A percentile compares a stretch with the other conserved stretches of the same genome.
Conservation (phyloP, 2,113 vertebrate genomes). For the Acanthochromis polyacanthus region DNA sequence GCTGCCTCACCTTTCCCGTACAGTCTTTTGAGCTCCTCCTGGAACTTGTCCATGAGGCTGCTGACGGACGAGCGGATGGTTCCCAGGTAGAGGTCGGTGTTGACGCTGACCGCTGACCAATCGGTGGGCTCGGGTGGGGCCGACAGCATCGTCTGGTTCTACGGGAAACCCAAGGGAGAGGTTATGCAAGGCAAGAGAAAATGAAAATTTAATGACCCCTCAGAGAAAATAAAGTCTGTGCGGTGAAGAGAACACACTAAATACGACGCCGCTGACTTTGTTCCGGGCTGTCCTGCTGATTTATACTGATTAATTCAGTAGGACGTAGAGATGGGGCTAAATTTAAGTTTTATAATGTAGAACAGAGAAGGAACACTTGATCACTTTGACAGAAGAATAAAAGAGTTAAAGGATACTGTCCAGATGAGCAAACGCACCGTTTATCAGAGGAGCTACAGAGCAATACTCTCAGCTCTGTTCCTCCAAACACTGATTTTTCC, state of each 20-base stretch:
- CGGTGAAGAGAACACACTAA: neutral
- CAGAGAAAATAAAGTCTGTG: neutral
- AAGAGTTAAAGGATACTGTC: neutral
- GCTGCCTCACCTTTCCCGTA: slow-evolving; percentile 79
- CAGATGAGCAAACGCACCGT: neutral
- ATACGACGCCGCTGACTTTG: neutral
- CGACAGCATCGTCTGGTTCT: slow-evolving; percentile 69
- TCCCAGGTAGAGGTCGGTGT: slow-evolving; percentile 82
- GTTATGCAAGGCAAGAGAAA: neutral
- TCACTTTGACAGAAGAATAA: too few species aligned
- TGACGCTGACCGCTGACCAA: slow-evolving; percentile 81
- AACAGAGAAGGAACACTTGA: too few species aligned
- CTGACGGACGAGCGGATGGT: slow-evolving; percentile 81
- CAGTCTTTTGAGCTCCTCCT: slow-evolving; percentile 81
- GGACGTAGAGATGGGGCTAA: too few species aligned
- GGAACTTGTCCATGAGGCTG: slow-evolving; percentile 77
- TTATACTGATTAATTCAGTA: too few species aligned
- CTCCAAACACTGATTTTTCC: neutral
- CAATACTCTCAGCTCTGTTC: neutral
- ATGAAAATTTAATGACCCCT: slow-evolving; percentile 2
- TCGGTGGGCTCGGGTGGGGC: slow-evolving; percentile 75
- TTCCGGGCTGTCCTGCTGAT: neutral
- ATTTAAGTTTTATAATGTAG: too few species aligned
- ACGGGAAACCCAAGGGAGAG: neutral
- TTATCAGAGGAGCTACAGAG: neutral